Conservation (phyloP, 1,140 invertebrate genomes). For the Temnothorax longispinosus region DNA sequence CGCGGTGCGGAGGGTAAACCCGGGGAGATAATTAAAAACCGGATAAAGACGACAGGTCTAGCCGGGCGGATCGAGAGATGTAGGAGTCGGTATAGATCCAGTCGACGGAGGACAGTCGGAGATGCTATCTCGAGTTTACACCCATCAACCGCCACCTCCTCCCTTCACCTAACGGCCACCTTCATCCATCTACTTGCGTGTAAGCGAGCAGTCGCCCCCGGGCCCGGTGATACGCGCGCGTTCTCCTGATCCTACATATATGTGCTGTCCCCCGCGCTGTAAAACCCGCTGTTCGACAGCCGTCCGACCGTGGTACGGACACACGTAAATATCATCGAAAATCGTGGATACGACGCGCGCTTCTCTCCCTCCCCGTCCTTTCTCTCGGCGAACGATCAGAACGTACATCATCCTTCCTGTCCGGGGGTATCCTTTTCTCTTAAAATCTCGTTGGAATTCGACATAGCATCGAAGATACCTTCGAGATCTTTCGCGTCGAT, state of each 20-base stretch:
- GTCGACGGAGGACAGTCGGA: conserved; percentile 56
- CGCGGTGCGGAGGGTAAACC: conserved; percentile 25
- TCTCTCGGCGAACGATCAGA: conserved; percentile 23
- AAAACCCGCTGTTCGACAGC: conserved; percentile 72
- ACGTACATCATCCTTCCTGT: conserved; percentile 44
- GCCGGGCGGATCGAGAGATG: conserved; percentile 34
- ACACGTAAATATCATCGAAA: conserved; percentile 73
- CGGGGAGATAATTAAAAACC: conserved; percentile 71
- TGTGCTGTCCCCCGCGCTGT: conserved; percentile 57
- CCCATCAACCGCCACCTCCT: conserved; percentile 78
- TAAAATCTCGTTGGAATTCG: conserved; percentile 65
- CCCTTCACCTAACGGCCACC: conserved; percentile 58
- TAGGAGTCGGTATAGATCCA: conserved; percentile 68
- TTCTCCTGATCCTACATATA: conserved; percentile 25
- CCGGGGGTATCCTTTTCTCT: conserved; percentile 34
- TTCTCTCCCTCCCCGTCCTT: background rate
- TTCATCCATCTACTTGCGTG: conserved; percentile 77
- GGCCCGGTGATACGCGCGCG: conserved; percentile 57
- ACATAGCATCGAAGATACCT: conserved; percentile 47
- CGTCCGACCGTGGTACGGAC: conserved; percentile 55
- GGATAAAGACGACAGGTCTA: conserved; percentile 57
- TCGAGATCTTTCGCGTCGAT: conserved; percentile 60
- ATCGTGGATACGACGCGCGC: conserved; percentile 56
- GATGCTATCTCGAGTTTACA: conserved; percentile 80
- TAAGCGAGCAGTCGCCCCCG: conserved; percentile 68